Percentiles rank a stretch among this genome's conserved stretches.
phyloP scores from a whole-genome alignment of 2,113 vertebrate genomes.

The Xenus cinereus region DNA sequence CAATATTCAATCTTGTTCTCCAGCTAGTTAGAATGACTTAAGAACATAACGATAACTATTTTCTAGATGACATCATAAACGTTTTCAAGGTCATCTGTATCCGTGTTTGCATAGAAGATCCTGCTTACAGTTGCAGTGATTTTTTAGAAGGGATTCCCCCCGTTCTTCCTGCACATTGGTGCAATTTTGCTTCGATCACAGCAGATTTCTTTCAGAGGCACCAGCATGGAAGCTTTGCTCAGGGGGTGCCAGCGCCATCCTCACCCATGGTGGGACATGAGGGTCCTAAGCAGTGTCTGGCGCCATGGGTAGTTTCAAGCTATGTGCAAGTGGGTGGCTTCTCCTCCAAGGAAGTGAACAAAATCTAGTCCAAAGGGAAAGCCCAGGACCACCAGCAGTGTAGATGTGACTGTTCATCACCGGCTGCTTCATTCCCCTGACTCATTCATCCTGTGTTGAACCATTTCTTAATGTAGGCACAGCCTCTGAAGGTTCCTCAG shows the following conservation, averaged over 20 bases:
- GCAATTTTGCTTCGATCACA: neutral
- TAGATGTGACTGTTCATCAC: neutral
- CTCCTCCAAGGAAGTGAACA: neutral
- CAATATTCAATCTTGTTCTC: neutral
- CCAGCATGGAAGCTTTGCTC: neutral
- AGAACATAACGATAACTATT: neutral
- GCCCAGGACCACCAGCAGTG: neutral
- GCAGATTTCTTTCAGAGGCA: neutral
- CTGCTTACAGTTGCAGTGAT: neutral
- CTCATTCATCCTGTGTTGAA: neutral
- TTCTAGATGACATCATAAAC: neutral
- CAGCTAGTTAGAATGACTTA: neutral
- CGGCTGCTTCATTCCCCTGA: neutral
- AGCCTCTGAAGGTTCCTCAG: neutral
- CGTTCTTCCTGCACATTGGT: neutral
- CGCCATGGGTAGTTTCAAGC: neutral
- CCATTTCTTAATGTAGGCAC: neutral
- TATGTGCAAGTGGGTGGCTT: rapidly evolving
- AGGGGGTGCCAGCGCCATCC: rapidly evolving
- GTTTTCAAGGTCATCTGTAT: neutral
- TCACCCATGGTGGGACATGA: rapidly evolving
- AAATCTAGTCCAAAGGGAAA: neutral
- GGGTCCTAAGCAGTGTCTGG: neutral
- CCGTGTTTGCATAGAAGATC: neutral
- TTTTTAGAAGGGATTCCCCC: neutral